Conservation (phyloP, 2,113 vertebrate genomes). For the Lipotes vexillifer region DNA sequence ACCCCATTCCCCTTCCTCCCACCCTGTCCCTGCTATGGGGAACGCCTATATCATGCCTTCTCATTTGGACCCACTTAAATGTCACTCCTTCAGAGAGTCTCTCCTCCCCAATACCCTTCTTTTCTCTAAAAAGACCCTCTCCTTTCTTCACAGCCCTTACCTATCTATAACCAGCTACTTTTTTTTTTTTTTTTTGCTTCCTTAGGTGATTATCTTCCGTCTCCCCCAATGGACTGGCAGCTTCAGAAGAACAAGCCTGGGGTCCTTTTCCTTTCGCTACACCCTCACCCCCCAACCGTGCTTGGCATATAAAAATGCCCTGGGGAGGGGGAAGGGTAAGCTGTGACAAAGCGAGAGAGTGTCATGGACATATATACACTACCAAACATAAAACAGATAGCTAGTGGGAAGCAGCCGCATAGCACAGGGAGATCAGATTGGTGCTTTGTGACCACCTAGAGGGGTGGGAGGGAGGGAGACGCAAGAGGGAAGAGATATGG, state of each 20-base stretch:
- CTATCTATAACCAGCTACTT: background rate
- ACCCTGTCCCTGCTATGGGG: background rate
- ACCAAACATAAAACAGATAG: too few relatives aligned
- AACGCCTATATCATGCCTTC: background rate
- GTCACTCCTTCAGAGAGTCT: background rate
- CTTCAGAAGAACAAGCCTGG: background rate
- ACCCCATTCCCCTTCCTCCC: background rate
- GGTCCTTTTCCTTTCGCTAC: background rate
- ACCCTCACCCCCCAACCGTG: rapidly evolving
- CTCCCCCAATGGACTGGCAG: background rate
- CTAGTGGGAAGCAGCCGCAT: too few relatives aligned
- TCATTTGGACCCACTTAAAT: background rate
- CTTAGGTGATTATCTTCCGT: background rate
- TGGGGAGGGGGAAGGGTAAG: too few relatives aligned
- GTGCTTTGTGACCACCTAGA: too few relatives aligned
- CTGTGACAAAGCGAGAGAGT: too few relatives aligned
- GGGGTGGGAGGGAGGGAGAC: too few relatives aligned
- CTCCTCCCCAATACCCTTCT: background rate
- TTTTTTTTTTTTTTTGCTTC: background rate
- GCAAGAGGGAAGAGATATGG: too few relatives aligned
- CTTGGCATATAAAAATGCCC: background rate
- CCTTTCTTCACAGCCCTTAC: background rate
- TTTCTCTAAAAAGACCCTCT: background rate
- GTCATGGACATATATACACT: too few relatives aligned
- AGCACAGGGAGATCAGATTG: too few relatives aligned